phyloP scores from a whole-genome alignment of 2,888 invertebrate species.

The Drosophila atroscutellata region DNA sequence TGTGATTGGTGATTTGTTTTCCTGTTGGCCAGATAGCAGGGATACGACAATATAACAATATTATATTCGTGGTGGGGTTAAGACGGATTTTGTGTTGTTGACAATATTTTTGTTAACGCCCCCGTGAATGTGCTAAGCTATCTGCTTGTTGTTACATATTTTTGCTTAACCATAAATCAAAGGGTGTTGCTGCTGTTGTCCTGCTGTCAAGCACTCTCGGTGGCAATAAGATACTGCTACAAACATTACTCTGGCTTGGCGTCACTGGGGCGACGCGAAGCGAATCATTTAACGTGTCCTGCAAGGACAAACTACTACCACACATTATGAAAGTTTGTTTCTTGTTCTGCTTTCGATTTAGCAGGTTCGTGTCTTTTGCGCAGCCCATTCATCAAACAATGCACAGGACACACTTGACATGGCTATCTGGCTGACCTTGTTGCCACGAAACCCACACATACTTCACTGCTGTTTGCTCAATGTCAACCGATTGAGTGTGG shows the following conservation, averaged over 20 bases:
- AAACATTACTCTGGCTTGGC: constrained; percentile 17
- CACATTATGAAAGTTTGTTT: constrained; percentile 32
- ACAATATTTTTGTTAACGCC: neutral
- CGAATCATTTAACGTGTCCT: constrained; percentile 49
- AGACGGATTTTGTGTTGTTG: neutral
- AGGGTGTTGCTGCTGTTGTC: constrained; percentile 1
- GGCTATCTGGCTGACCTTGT: neutral
- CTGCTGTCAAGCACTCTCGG: neutral
- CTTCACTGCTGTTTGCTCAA: neutral
- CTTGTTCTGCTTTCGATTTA: constrained; percentile 25
- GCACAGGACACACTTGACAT: constrained; percentile 1
- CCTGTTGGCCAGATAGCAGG: neutral
- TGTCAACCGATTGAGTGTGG: neutral
- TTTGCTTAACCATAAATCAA: constrained; percentile 39
- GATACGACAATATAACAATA: neutral
- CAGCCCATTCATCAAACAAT: constrained; percentile 38
- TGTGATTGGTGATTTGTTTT: constrained; percentile 40
- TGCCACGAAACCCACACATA: neutral
- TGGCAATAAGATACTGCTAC: neutral
- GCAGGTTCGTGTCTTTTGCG: constrained; percentile 1
- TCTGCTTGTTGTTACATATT: constrained; percentile 31
- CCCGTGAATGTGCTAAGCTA: constrained; percentile 6
- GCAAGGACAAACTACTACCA: constrained; percentile 14
- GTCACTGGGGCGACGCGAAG: constrained; percentile 32
- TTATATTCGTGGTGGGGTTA: constrained; percentile 8